These are phyloP conservation scores for Ridgeia piscesae DNA, from an alignment of 1,140 invertebrate genomes.

Conservation along the genomic window DNA sequence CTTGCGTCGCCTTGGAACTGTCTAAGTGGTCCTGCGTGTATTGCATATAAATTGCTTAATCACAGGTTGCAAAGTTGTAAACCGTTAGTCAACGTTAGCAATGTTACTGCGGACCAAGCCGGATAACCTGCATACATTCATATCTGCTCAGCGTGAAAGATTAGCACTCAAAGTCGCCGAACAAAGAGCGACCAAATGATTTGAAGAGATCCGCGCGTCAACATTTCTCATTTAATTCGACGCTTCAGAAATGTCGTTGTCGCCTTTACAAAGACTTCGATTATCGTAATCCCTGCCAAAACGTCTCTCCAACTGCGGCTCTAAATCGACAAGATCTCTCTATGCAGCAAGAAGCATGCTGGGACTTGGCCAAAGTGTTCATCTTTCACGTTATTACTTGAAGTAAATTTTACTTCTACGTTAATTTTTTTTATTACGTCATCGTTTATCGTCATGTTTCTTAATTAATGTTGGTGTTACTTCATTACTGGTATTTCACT, in stretches of 20 bases:
- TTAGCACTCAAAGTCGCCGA: neutral
- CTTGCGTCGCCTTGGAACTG: too few species aligned
- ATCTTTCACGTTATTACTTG: too few species aligned
- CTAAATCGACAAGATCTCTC: neutral
- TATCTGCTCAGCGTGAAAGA: neutral
- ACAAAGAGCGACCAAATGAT: neutral
- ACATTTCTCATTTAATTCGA: neutral
- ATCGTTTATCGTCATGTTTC: too few species aligned
- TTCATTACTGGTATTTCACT: too few species aligned
- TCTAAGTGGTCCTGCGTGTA: neutral
- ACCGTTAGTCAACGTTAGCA: neutral
- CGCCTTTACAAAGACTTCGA: neutral
- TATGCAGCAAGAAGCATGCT: neutral
- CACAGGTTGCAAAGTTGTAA: neutral
- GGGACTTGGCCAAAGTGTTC: too few species aligned
- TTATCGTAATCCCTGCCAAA: neutral
- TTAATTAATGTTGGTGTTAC: too few species aligned
- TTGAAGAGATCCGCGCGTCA: neutral
- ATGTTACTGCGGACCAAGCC: neutral
- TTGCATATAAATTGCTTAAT: conserved; percentile 2
- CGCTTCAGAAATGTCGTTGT: neutral
- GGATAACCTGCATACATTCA: neutral
- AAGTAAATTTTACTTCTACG: too few species aligned
- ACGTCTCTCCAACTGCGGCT: neutral
- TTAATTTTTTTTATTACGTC: too few species aligned